Percentiles rank a stretch among this genome's conserved stretches.
phyloP scores from a whole-genome alignment of 2,888 invertebrate genomes.

The Cheilosia scutellata region DNA sequence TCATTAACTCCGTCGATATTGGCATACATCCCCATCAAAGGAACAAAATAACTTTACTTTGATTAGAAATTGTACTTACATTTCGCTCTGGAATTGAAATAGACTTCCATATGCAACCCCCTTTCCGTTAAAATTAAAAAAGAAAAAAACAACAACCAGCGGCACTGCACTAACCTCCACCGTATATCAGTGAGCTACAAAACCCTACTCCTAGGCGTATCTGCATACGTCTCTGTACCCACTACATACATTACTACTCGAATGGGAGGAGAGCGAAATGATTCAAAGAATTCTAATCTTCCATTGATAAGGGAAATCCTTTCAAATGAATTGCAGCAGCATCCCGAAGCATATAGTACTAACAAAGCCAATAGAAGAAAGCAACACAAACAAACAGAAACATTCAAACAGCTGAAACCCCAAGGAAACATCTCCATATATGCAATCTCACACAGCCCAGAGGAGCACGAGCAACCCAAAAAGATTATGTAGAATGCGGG shows the following conservation, averaged over 20 bases:
- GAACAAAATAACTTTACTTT: constrained; percentile 4
- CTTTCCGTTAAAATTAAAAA: neutral
- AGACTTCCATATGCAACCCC: neutral
- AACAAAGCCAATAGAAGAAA: neutral
- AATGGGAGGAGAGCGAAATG: constrained; percentile 13
- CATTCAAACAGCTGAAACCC: neutral
- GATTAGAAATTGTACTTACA: constrained; percentile 20
- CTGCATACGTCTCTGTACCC: too few relatives aligned
- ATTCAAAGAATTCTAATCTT: constrained; percentile 64
- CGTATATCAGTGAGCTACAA: constrained; percentile 15
- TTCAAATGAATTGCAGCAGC: constrained; percentile 24
- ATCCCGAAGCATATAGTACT: neutral
- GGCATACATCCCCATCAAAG: constrained; percentile 17
- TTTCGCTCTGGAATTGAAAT: constrained; percentile 9
- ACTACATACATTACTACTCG: too few relatives aligned
- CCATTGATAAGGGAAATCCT: constrained; percentile 48
- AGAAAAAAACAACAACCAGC: constrained; percentile 5
- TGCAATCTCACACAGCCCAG: constrained; percentile 30
- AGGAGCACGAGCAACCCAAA: constrained; percentile 4
- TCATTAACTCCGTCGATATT: constrained; percentile 42
- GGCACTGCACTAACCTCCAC: constrained; percentile 1
- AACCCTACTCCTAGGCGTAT: neutral
- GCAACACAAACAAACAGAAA: constrained; percentile 1
- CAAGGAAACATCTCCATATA: constrained; percentile 53
- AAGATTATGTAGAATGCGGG: constrained; percentile 18